A percentile compares a stretch with the other conserved stretches of the same genome.
These are phyloP conservation scores for Triops cancriformis DNA, from an alignment of 1,140 invertebrate genomes.

Conservation along the genomic window DNA sequence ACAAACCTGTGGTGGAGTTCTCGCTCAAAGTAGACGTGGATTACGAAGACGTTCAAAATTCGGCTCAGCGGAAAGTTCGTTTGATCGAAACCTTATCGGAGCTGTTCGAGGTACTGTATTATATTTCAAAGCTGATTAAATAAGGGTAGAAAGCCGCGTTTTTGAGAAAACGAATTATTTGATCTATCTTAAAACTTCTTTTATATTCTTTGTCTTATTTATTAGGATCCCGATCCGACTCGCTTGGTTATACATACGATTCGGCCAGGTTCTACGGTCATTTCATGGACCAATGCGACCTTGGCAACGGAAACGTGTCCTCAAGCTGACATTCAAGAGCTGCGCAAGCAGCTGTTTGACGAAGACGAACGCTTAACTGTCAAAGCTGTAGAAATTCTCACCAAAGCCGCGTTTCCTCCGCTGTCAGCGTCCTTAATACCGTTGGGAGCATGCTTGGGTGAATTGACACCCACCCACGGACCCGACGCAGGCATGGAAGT, in stretches of 20 bases:
- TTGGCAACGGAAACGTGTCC: constrained; percentile 61
- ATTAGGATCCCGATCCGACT: background rate
- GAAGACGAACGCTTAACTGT: constrained; percentile 45
- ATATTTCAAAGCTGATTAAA: no score
- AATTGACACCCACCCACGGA: constrained; percentile 43
- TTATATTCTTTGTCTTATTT: background rate
- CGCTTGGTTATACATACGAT: constrained; percentile 34
- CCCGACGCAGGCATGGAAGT: constrained; percentile 35
- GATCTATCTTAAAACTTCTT: background rate
- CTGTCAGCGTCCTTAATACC: constrained; percentile 60
- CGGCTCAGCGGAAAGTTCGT: constrained; percentile 45
- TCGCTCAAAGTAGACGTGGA: constrained; percentile 65
- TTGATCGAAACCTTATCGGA: constrained; percentile 61
- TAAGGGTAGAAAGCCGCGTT: no score
- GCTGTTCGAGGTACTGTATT: constrained; percentile 52
- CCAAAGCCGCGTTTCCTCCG: constrained; percentile 60
- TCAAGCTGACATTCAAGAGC: constrained; percentile 56
- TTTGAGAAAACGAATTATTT: background rate
- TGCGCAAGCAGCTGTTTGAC: constrained; percentile 52
- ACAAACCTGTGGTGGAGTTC: constrained; percentile 54
- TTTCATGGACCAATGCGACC: constrained; percentile 64
- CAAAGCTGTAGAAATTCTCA: constrained; percentile 60
- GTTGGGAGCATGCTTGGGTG: constrained; percentile 59
- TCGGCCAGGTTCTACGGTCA: constrained; percentile 49
- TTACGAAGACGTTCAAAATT: constrained; percentile 59